These are phyloP conservation scores for Orchestes rusci DNA, from an alignment of 2,888 invertebrate species.

Conservation along the genomic window DNA sequence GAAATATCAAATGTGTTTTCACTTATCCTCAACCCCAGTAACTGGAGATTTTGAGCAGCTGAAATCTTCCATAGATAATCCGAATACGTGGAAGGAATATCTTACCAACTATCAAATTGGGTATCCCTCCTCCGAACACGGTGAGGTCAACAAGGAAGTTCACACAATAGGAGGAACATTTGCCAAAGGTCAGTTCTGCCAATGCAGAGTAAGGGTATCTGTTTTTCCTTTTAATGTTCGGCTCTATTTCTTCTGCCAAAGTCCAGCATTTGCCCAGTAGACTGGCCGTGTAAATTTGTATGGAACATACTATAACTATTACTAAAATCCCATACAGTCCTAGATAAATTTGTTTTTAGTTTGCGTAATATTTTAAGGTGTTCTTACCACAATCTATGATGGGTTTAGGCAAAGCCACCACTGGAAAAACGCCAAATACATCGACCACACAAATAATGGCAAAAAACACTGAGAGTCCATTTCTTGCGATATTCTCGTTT, in stretches of 20 bases:
- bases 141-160: constrained; percentile 66
- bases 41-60: constrained; percentile 74
- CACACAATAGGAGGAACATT: constrained; percentile 52
- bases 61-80: constrained; percentile 28
- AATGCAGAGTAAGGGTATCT: constrained; percentile 82
- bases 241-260: constrained; percentile 64
- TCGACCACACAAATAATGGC: constrained; percentile 71
- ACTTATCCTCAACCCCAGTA: constrained; percentile 67
- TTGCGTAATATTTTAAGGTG: too few relatives aligned
- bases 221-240: constrained; percentile 44
- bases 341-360: too few relatives aligned
- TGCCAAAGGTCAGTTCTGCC: constrained; percentile 71
- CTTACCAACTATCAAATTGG: constrained; percentile 71
- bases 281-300: constrained; percentile 76
- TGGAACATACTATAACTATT: constrained; percentile 56
- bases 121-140: constrained; percentile 70
- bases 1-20: constrained; percentile 58
- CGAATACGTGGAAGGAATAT: too few relatives aligned
- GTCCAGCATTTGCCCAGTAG: constrained; percentile 76
- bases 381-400: constrained; percentile 70
- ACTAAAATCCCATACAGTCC: constrained; percentile 66
- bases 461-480: constrained; percentile 59
- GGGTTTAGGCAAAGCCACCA: constrained; percentile 67
- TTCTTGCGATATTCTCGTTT: constrained; percentile 1
- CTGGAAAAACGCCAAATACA: constrained; percentile 76